Base-by-base conservation (phyloP, 2,113 vertebrate species). In the Argyrosomus japonicus region DNA sequence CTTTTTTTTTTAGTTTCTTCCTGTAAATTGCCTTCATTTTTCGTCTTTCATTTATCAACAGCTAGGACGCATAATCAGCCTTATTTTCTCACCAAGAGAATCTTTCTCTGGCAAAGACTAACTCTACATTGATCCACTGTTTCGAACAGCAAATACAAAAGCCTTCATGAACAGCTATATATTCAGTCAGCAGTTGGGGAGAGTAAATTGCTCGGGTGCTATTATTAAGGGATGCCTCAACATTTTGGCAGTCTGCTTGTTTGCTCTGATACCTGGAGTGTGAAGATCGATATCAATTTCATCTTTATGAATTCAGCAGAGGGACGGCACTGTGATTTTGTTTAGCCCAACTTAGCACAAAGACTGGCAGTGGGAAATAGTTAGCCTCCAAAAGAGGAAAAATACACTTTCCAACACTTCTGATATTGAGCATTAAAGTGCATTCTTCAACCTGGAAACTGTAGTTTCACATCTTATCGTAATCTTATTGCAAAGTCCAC, bases 211-310 rank as follows among this genome's bases (percentile, higher is more conserved):
- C 25, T 21, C 1, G 7, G 68, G 48, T 23, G 21, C n/a, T 25
- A 9, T 54, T 75, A 40, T 75, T n/a, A 32, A 62, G 7, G 11
- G 43, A 62, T 4, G 19, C 51, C 19, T 9, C 19, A 69, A 23
- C 60, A 68, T 67, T 76, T 58, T 45, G 47, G 67, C 60, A 72
- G 40, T 25, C 32, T 36, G 65, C 45, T 72, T 68, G 53, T 80
- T 75, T 67, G 36, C 70, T 69, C n/a, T 50, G 50, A 56, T 48
- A n/a, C 25, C n/a, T 29, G 19, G 12, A 63, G 75, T 18, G 43
- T n/a, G 69, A 21, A 25, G 53, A 70, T 82, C 57, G 9, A 82
- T 86, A 78, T 65, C 48, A 51, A 69, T 74, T 78, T 74, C 11
- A 45, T 82, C 60, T 51, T 51, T 64, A 68, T 45, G 43, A 78